Conservation (phyloP, 1,140 invertebrate species). For the Cyphomyrmex costatus region DNA sequence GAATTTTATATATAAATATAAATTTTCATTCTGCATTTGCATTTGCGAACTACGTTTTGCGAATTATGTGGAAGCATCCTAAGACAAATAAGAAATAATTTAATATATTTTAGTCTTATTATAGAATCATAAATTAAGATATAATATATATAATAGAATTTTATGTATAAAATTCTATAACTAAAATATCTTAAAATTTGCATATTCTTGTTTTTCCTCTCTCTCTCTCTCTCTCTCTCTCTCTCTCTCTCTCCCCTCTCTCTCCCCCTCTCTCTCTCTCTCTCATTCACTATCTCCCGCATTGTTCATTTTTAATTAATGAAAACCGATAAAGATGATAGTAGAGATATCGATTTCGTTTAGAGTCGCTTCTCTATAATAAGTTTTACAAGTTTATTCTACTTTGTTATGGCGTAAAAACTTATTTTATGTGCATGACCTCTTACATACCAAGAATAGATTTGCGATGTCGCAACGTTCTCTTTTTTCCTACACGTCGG, state of each 20-base stretch:
- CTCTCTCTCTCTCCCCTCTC: not conserved
- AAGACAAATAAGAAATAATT: too few species aligned
- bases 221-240: not conserved
- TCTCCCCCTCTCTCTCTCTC: not conserved
- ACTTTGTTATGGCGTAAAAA: conserved; percentile 11
- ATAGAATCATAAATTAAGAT: too few species aligned
- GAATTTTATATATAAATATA: not conserved
- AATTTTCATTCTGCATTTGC: too few species aligned
- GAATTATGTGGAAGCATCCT: too few species aligned
- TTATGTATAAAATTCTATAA: not conserved
- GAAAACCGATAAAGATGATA: not conserved
- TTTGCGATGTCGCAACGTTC: conserved; percentile 16
- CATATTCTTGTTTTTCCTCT: too few species aligned
- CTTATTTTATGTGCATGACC: conserved; percentile 29
- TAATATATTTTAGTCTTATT: too few species aligned
- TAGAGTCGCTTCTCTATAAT: conserved; percentile 1
- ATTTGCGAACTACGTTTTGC: too few species aligned
- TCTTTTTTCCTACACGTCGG: not conserved
- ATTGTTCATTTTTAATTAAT: conserved; percentile 10
- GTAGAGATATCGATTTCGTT: conserved; percentile 1
- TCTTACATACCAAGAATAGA: conserved; percentile 32
- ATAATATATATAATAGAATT: not conserved
- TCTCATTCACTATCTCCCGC: not conserved
- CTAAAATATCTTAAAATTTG: too few species aligned
- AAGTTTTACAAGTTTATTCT: conserved; percentile 25